Evolutionary conservation across 2,113 vertebrate genomes (phyloP), one percentile per base, ranked within the genome.

Genomic region (Microtus oregoni): DNA sequence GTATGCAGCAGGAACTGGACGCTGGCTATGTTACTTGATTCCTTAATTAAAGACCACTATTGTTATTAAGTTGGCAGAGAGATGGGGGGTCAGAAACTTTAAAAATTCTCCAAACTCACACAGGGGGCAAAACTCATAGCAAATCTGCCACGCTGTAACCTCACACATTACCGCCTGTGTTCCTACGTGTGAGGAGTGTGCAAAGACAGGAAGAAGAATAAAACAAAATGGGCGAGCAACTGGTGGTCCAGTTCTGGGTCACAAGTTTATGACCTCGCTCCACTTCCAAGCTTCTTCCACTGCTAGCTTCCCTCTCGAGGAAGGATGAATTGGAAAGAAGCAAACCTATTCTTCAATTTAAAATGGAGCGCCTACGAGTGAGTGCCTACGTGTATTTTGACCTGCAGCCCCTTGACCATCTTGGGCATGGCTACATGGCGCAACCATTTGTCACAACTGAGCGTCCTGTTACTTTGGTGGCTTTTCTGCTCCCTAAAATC

Each of bases 271-370:
- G 61, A 47, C 13, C 24, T 5, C 15, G n/a, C n/a, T 47, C 44
- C 4, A 68, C 28, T 26, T 61, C 52, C 30, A 38, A 41, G 50
- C 2, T 55, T 82, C 30, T 10, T n/a, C 75, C 72, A n/a, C 3
- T 32, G 35, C 44, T 20, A 72, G 81, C 50, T 88, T 96, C 65
- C 82, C 17, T 70, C 67, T 94, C 35, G 50, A 19, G 44, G 72
- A 63, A 1, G 2, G 47, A 50, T 17, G 7, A 93, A 87, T 12
- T 32, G 30, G 63, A n/a, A 96, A 95, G n/a, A 70, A 70, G 22
- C 11, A 72, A 82, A 72, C 28, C 55, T 79, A 81, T 91, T 95
- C 86, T 35, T 92, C 32, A 2, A 89, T 89, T 96, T 61, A 38
- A 67, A 93, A 47, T 4, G 1, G 50, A 58, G 35, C 24, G 77